These are phyloP conservation scores for Nephrotoma appendiculata DNA, from an alignment of 2,888 invertebrate genomes.

Conservation along the genomic window DNA sequence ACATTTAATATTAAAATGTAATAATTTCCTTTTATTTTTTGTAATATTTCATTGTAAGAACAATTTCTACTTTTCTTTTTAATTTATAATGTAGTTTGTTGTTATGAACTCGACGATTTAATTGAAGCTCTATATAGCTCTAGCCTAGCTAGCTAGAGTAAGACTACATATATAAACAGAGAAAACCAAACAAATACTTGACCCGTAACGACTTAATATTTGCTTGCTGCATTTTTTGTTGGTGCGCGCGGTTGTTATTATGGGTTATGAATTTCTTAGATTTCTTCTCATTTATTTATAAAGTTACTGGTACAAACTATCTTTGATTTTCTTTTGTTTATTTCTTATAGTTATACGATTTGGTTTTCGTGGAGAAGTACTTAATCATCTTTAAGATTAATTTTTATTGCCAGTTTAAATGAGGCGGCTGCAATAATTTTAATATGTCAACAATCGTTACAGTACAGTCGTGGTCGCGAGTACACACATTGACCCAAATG, in stretches of 20 bases:
- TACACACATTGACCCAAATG: no score
- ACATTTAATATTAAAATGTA: neutral
- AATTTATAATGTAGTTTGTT: neutral
- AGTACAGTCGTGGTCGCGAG: no score
- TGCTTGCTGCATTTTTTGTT: neutral
- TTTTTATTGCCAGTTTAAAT: no score
- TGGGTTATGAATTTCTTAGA: neutral
- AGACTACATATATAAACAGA: neutral
- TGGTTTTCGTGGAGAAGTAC: no score
- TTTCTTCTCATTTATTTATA: neutral
- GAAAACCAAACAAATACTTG: neutral
- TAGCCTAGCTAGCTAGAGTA: neutral
- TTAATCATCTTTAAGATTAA: no score
- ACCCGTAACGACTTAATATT: neutral
- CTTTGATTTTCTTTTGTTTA: no score
- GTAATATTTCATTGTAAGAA: neutral
- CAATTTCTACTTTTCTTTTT: neutral
- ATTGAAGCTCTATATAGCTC: neutral
- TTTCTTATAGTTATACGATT: no score
- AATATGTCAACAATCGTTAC: no score
- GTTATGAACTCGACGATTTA: neutral
- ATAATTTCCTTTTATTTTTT: neutral
- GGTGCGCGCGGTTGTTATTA: neutral
- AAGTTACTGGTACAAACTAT: no score
- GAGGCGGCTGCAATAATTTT: no score